Base-by-base conservation (phyloP, 2,888 invertebrate species). In the Blastobasis adustella region DNA sequence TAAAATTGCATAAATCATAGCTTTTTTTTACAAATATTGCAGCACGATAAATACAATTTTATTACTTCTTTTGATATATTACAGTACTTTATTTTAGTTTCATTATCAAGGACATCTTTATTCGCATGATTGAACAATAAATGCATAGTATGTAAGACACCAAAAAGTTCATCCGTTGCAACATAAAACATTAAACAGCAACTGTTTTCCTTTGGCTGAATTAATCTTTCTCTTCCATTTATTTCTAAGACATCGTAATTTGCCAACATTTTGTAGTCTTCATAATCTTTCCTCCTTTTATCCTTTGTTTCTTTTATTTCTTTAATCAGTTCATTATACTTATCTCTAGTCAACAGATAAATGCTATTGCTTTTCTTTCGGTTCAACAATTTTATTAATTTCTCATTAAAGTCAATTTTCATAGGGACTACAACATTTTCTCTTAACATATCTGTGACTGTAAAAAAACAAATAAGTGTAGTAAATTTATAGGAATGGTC, bases 51-150 rank as follows among this genome's bases (percentile, higher is more conserved):
- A 67, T 83, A 86, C 23, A 83, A 62, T 58, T 77, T 81, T 9
- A 84, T 81, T 9, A 71, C 77, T 60, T 83, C 81, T 62, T 78
- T 82, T 0, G 85, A 79, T 6, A 85, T 60, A 63, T 86, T 85
- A 66, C 82, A 83, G 60, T 79, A 83, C 58, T 82, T 83, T 0
- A 69, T 70, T 66, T 77, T 84, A 4, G 83, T 61, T 63, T 82
- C 69, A 0, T 48, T 9, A 45, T 82, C 74, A 73, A 86, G 74
- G 10, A 60, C 54, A 52, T 82, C 74, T 58, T 63, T 70, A 51
- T 69, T 57, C 0, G 79, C 76, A 62, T 84, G 84, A 4, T 76
- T 59, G 50, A 73, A 76, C 39, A 85, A 59, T 47, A 84, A 66
- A 66, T 86, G 84, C 58, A 83, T 80, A 3, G 83, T 79, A 42